Evolutionary conservation across 2,113 vertebrate species (phyloP).

Genomic region (Mirounga angustirostris): DNA sequence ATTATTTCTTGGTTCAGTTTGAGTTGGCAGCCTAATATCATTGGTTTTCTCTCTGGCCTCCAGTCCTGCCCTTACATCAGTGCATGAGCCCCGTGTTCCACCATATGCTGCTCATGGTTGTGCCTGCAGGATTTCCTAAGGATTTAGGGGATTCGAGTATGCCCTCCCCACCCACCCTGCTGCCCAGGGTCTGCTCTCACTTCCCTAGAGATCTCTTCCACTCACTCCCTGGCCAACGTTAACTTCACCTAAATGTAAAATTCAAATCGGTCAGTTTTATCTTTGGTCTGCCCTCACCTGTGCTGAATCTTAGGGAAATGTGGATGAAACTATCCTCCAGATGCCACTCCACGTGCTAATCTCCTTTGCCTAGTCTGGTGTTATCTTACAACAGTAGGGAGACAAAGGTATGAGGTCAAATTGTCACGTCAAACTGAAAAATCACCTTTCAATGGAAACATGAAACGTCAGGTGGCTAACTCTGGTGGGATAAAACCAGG

Average conservation of each 20-base stretch:
- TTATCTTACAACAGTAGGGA: neutral
- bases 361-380: neutral
- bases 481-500: neutral
- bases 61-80: too few relatives aligned
- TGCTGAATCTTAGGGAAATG: neutral
- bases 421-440: neutral
- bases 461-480: neutral
- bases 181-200: neutral
- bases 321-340: neutral
- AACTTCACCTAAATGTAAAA: neutral
- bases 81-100: fast-evolving
- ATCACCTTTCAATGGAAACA: neutral
- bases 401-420: neutral
- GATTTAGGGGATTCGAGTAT: neutral
- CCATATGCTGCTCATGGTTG: neutral
- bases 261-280: neutral
- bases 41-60: neutral
- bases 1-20: neutral
- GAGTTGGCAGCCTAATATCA: neutral
- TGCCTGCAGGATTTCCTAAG: neutral
- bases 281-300: neutral
- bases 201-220: neutral
- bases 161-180: neutral
- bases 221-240: neutral
- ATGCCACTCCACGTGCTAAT: neutral